Conservation (phyloP, 2,888 invertebrate species). For the Meliscaeva auricollis region DNA sequence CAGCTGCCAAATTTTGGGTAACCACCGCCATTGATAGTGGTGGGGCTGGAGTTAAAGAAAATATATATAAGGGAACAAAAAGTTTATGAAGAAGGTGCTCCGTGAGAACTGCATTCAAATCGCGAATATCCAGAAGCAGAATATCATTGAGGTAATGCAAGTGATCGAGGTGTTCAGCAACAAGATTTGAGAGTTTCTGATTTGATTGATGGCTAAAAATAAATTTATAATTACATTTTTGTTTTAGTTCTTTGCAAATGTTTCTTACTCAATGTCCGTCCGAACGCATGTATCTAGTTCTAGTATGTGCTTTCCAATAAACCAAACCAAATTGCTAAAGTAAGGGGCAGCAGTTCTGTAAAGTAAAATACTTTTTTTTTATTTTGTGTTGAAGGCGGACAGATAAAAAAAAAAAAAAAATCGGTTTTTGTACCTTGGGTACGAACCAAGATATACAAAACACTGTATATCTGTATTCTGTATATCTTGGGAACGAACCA, state of each 20-base stretch:
- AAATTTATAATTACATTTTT: not conserved
- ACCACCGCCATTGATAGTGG: constrained; percentile 86
- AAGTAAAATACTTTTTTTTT: not conserved
- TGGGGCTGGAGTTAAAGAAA: constrained; percentile 89
- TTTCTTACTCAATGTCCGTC: constrained; percentile 95
- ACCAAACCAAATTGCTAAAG: constrained; percentile 99
- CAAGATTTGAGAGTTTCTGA: constrained; percentile 95
- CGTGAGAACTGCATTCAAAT: constrained; percentile 96
- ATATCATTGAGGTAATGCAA: constrained; percentile 99
- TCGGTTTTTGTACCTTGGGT: too few relatives aligned
- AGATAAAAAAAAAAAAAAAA: too few relatives aligned
- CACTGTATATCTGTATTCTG: too few relatives aligned
- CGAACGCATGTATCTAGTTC: constrained; percentile 97
- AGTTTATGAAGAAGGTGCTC: constrained; percentile 97
- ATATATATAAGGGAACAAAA: constrained; percentile 96
- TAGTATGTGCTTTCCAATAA: constrained; percentile 98
- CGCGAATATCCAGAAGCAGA: constrained; percentile 94
- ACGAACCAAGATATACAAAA: too few relatives aligned
- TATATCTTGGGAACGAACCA: too few relatives aligned
- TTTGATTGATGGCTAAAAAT: constrained; percentile 91
- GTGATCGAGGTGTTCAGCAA: constrained; percentile 98
- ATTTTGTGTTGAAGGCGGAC: too few relatives aligned
- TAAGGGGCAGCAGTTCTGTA: constrained; percentile 95
- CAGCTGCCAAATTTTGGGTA: constrained; percentile 88
- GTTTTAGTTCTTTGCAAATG: not conserved